These are phyloP conservation scores for Heliconius sara DNA, from an alignment of 2,888 invertebrate species.

Conservation along the genomic window DNA sequence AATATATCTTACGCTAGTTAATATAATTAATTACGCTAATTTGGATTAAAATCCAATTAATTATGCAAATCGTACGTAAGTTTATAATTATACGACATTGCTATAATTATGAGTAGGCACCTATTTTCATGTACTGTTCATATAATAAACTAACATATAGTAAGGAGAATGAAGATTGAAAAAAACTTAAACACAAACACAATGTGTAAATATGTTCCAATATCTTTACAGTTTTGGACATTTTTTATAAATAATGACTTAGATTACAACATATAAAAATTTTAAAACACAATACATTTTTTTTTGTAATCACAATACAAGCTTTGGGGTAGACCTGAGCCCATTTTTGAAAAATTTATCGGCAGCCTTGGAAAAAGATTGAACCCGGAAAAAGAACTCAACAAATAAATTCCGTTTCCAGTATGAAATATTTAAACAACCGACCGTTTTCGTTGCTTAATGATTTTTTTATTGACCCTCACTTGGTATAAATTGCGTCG, in stretches of 20 bases:
- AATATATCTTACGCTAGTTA: not conserved
- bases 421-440: constrained; percentile 14
- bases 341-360: not conserved
- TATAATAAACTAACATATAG: too few species aligned
- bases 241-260: too few species aligned
- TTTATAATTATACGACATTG: not conserved
- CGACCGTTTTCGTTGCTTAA: not conserved
- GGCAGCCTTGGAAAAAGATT: not conserved
- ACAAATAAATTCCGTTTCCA: not conserved
- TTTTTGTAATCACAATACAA: too few species aligned
- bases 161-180: not conserved
- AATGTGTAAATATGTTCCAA: too few species aligned
- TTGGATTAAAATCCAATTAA: not conserved
- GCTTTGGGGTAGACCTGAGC: not conserved
- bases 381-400: not conserved
- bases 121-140: not conserved
- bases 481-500: not conserved
- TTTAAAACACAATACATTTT: too few species aligned
- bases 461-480: constrained; percentile 8
- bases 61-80: not conserved
- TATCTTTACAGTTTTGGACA: too few species aligned
- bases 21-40: constrained; percentile 21
- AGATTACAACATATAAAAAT: too few species aligned
- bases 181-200: not conserved
- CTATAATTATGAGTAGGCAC: not conserved